Conservation (phyloP, 2,888 invertebrate species). For the Callosobruchus maculatus region DNA sequence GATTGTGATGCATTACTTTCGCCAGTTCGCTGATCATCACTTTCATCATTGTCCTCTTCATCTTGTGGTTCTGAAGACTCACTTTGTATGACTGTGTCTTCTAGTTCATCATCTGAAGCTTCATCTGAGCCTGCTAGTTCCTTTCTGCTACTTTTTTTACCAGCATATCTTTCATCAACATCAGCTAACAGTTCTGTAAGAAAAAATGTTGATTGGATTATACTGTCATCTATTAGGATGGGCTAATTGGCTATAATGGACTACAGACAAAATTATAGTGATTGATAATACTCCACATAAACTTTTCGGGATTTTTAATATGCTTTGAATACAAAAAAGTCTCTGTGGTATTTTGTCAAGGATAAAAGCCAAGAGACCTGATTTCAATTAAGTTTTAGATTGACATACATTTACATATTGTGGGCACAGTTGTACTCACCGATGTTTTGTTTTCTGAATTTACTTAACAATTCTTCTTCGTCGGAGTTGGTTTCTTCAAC, state of each 20-base stretch:
- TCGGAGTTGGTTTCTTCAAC: slow-evolving; percentile 52
- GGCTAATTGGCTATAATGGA: too few relatives aligned
- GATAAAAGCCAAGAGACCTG: too few relatives aligned
- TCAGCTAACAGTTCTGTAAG: slow-evolving; percentile 61
- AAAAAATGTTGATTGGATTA: not conserved
- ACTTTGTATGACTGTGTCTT: slow-evolving; percentile 5
- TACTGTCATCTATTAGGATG: too few relatives aligned
- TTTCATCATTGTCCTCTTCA: slow-evolving; percentile 14
- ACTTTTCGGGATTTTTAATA: too few relatives aligned
- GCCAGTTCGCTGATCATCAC: not conserved
- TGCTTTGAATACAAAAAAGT: too few relatives aligned
- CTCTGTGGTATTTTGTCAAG: too few relatives aligned
- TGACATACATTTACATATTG: too few relatives aligned
- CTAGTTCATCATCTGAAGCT: slow-evolving; percentile 20
- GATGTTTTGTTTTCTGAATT: slow-evolving; percentile 62
- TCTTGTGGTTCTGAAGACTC: slow-evolving; percentile 24
- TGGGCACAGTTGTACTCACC: not conserved
- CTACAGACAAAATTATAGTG: too few relatives aligned
- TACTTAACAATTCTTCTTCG: slow-evolving; percentile 55
- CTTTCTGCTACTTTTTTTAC: slow-evolving; percentile 65
- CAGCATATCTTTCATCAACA: slow-evolving; percentile 70
- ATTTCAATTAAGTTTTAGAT: too few relatives aligned
- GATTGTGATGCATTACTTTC: not conserved
- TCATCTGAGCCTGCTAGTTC: slow-evolving; percentile 36
- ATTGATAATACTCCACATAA: too few relatives aligned